Evolutionary conservation across 53 echinoderm and acorn worm species (phyloP).

Genomic region (Echinometra lucunter): DNA sequence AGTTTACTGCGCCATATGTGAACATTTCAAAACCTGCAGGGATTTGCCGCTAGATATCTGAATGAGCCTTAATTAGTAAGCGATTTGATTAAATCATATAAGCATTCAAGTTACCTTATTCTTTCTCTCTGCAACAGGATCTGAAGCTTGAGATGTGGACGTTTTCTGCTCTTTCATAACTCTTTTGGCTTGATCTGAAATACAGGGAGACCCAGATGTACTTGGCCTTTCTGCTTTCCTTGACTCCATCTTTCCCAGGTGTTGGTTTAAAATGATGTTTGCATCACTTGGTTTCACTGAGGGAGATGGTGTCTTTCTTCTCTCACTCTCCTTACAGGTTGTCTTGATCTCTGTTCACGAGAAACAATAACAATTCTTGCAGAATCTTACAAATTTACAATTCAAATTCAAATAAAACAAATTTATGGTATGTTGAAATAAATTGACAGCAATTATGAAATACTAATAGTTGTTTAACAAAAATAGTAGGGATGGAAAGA

Average conservation of each 20-base stretch:
- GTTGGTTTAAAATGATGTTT: background rate
- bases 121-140: background rate
- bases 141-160: background rate
- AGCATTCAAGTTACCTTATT: background rate
- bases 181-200: background rate
- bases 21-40: no score
- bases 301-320: background rate
- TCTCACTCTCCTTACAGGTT: background rate
- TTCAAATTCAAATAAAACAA: background rate
- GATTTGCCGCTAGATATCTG: no score
- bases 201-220: background rate
- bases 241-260: background rate
- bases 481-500: no score
- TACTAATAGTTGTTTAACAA: no score
- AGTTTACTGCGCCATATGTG: no score
- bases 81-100: background rate
- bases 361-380: background rate
- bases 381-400: background rate
- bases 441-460: background rate
- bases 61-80: no score
- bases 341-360: background rate
- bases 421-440: background rate
- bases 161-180: constrained; percentile 4
- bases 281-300: background rate
- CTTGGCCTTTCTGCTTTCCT: background rate